phyloP scores from a whole-genome alignment of 2,113 vertebrate species.

The Tupaia chinensis region DNA sequence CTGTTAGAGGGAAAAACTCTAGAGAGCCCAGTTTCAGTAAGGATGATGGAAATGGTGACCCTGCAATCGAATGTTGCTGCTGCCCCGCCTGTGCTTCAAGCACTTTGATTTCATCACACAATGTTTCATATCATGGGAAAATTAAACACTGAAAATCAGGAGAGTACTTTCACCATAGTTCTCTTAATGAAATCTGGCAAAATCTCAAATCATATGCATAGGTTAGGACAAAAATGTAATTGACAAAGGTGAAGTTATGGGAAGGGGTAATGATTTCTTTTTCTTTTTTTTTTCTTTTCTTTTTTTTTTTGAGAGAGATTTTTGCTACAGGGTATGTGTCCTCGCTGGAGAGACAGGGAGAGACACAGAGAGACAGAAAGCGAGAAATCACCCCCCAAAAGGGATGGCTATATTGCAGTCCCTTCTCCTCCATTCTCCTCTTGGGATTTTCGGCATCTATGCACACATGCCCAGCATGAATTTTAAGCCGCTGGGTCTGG shows the following conservation, averaged over 20 bases:
- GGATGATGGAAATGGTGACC: fast-evolving
- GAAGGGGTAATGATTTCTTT: too few relatives aligned
- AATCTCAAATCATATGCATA: not conserved
- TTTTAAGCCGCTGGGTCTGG: too few relatives aligned
- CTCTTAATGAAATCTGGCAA: constrained; percentile 3
- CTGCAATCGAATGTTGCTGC: fast-evolving
- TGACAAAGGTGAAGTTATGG: not conserved
- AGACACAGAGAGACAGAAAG: too few relatives aligned
- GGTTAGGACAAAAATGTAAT: not conserved
- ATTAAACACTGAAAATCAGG: not conserved
- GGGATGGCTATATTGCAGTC: too few relatives aligned
- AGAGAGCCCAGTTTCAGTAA: not conserved
- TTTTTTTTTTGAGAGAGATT: too few relatives aligned
- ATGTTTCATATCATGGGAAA: not conserved
- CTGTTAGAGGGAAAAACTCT: not conserved
- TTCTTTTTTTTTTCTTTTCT: too few relatives aligned
- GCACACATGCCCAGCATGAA: too few relatives aligned
- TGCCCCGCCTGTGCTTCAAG: not conserved
- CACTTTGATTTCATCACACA: not conserved
- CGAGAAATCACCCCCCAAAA: too few relatives aligned
- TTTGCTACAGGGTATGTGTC: too few relatives aligned
- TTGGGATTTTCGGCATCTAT: too few relatives aligned
- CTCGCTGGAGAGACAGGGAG: too few relatives aligned
- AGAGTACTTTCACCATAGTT: not conserved
- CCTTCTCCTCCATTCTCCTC: too few relatives aligned